Evolutionary conservation across 2,797 vertebrate genomes (phyloP).

Genomic region (Podarcis lilfordi): DNA sequence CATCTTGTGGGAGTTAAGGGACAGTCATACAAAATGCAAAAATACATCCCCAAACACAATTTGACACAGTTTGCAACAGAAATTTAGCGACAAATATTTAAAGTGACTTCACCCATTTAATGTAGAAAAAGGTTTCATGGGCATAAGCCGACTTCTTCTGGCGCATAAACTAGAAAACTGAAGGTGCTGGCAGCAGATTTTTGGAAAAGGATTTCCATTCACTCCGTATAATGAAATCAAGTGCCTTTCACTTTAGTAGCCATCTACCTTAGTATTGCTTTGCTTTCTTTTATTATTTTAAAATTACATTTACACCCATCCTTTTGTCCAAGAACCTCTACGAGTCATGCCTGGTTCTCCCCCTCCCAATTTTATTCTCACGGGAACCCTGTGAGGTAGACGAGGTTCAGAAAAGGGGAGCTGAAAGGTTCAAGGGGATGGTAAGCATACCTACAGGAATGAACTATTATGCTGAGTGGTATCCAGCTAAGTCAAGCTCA

Average conservation of each 20-base stretch:
- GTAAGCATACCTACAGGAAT: no score
- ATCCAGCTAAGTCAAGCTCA: no score
- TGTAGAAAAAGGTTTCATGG: neutral
- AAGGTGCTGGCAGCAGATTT: neutral
- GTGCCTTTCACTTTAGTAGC: neutral
- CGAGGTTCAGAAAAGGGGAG: neutral
- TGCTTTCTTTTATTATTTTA: no score
- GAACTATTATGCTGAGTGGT: no score
- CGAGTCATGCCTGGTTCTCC: no score
- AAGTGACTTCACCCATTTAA: neutral
- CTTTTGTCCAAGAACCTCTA: no score
- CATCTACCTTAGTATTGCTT: neutral
- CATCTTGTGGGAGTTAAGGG: conserved; percentile 70
- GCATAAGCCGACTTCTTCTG: neutral
- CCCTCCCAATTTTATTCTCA: no score
- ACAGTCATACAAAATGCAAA: neutral
- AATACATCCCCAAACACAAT: neutral
- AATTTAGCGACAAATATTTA: no score
- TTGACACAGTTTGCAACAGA: neutral
- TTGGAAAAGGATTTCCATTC: neutral
- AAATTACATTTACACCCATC: no score
- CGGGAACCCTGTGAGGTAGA: neutral
- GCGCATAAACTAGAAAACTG: neutral
- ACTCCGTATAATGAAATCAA: neutral
- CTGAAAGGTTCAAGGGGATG: neutral